A percentile compares a stretch with the other conserved stretches of the same genome.
These are phyloP conservation scores for Nyctereutes procyonoides DNA, from an alignment of 2,113 vertebrate species.

Conservation along the genomic window DNA sequence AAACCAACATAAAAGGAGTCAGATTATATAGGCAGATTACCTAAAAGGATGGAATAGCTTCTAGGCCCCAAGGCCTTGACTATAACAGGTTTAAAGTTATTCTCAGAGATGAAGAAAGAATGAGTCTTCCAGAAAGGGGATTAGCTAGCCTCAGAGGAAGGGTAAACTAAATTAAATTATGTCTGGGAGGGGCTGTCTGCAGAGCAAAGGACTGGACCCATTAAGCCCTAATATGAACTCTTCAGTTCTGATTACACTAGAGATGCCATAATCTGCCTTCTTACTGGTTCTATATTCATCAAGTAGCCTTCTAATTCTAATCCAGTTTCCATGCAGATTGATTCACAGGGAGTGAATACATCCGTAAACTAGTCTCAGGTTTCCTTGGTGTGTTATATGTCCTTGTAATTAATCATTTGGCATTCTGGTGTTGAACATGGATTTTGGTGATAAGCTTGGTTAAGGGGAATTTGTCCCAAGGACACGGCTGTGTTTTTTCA, in stretches of 20 bases:
- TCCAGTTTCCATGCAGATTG: not conserved
- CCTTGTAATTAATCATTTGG: not conserved
- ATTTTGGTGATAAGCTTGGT: not conserved
- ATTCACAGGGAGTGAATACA: not conserved
- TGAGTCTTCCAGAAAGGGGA: not conserved
- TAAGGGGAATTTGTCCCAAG: not conserved
- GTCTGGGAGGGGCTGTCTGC: not conserved
- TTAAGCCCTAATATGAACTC: not conserved
- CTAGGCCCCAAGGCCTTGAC: not conserved
- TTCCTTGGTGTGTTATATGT: not conserved
- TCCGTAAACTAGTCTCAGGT: not conserved
- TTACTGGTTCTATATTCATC: not conserved
- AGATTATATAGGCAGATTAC: not conserved
- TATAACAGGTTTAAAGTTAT: not conserved
- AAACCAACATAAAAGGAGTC: not conserved
- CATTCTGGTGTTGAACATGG: not conserved
- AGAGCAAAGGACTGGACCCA: not conserved
- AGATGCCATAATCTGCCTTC: not conserved
- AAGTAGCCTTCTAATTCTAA: conserved; percentile 7
- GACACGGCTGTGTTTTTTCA: not conserved
- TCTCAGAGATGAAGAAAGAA: not conserved
- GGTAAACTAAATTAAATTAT: not conserved
- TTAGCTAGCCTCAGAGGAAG: not conserved
- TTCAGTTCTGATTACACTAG: not conserved
- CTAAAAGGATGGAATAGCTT: conserved; percentile 10